Conservation (phyloP, 2,113 vertebrate species). For the Centropristis striata region DNA sequence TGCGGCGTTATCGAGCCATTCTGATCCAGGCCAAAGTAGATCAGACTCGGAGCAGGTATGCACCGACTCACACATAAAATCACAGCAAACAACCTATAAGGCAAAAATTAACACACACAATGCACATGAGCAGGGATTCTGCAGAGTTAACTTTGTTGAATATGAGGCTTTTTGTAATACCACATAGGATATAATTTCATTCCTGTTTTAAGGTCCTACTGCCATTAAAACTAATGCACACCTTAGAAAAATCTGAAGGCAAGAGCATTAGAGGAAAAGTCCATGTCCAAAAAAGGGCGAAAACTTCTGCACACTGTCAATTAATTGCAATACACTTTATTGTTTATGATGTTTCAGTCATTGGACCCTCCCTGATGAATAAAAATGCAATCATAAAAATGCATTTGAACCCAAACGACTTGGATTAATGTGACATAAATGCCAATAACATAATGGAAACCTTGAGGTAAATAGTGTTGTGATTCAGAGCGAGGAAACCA, state of each 20-base stretch:
- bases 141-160: background rate
- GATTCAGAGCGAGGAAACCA: background rate
- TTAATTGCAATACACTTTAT: too few relatives aligned
- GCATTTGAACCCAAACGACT: background rate
- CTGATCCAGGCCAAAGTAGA: conserved; percentile 90
- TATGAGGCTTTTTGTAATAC: background rate
- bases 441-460: background rate
- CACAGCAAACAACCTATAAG: background rate
- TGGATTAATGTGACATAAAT: fast-evolving
- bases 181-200: background rate
- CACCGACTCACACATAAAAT: background rate
- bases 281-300: too few relatives aligned
- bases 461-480: background rate
- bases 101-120: background rate
- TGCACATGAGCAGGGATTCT: background rate
- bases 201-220: background rate
- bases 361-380: too few relatives aligned
- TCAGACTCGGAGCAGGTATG: conserved; percentile 92
- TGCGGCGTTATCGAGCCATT: conserved; percentile 87
- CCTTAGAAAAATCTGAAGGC: too few relatives aligned
- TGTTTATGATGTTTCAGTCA: too few relatives aligned
- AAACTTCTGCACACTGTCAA: too few relatives aligned
- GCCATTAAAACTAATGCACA: too few relatives aligned
- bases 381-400: background rate
- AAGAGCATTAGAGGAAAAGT: too few relatives aligned